These are phyloP conservation scores for Invenusta paracnida DNA, from an alignment of 2,888 invertebrate genomes.

Conservation along the genomic window DNA sequence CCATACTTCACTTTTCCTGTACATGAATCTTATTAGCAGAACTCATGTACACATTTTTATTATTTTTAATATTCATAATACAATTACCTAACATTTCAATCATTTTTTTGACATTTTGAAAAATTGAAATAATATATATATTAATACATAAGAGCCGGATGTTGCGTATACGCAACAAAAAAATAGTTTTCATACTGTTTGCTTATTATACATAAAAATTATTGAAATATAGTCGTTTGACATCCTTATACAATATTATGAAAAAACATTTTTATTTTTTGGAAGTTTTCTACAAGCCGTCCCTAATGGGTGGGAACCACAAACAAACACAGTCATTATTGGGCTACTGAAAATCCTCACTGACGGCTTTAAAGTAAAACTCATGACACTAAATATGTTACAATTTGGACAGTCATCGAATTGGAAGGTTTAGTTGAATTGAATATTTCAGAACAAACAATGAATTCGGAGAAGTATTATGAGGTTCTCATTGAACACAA, in stretches of 20 bases:
- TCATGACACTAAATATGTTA: neutral
- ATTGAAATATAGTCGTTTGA: neutral
- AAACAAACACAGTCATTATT: neutral
- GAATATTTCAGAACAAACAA: neutral
- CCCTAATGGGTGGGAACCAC: neutral
- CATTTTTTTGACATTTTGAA: too few relatives aligned
- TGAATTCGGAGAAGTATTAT: neutral
- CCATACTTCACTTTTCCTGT: too few relatives aligned
- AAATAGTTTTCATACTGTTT: neutral
- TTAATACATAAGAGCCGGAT: neutral
- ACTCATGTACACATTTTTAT: too few relatives aligned
- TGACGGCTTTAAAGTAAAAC: neutral
- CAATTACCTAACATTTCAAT: too few relatives aligned
- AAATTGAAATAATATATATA: too few relatives aligned
- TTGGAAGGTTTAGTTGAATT: neutral
- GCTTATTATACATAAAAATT: neutral
- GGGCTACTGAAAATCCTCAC: neutral
- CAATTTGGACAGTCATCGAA: neutral
- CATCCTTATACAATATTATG: neutral
- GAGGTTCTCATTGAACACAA: neutral
- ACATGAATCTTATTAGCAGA: too few relatives aligned
- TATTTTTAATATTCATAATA: too few relatives aligned
- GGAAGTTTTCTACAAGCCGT: neutral
- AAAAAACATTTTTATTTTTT: neutral
- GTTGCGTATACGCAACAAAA: conserved; percentile 2